Evolutionary conservation across 2,888 invertebrate species (phyloP).

Genomic region (Folsomia candida): DNA sequence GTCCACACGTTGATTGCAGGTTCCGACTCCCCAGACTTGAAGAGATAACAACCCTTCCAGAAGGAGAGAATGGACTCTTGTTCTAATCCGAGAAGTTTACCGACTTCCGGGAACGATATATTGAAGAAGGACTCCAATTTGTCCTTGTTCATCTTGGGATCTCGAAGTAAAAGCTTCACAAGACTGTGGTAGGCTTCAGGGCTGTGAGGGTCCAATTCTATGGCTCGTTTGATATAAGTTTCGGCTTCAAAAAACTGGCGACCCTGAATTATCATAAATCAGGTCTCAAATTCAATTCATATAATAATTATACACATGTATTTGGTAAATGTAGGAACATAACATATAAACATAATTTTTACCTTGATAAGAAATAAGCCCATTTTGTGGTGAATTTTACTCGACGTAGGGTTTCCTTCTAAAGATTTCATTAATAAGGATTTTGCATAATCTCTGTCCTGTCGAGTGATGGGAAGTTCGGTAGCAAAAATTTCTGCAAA

Average conservation of each 20-base stretch:
- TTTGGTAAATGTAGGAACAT: too few species aligned
- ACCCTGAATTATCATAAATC: background rate
- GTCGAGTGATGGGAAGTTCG: conserved; percentile 9
- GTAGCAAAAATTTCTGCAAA: conserved; percentile 12
- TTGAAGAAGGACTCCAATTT: background rate
- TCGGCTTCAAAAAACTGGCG: conserved; percentile 5
- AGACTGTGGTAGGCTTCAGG: conserved; percentile 8
- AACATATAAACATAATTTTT: too few species aligned
- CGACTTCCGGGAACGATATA: background rate
- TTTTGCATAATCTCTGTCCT: conserved; percentile 2
- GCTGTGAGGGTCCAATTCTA: background rate
- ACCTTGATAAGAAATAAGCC: conserved; percentile 2
- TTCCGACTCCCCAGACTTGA: background rate
- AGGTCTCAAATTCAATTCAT: background rate
- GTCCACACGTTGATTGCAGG: background rate
- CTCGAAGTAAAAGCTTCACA: conserved; percentile 3
- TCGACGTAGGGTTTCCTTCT: background rate
- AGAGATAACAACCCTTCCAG: conserved; percentile 12
- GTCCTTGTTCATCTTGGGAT: background rate
- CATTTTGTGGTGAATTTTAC: conserved; percentile 12
- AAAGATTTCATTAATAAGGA: background rate
- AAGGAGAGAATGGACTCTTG: background rate
- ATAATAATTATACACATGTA: background rate
- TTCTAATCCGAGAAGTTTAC: background rate
- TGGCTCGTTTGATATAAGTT: background rate